phyloP scores from a whole-genome alignment of 2,888 invertebrate genomes.

The Cryptus viduatorius region DNA sequence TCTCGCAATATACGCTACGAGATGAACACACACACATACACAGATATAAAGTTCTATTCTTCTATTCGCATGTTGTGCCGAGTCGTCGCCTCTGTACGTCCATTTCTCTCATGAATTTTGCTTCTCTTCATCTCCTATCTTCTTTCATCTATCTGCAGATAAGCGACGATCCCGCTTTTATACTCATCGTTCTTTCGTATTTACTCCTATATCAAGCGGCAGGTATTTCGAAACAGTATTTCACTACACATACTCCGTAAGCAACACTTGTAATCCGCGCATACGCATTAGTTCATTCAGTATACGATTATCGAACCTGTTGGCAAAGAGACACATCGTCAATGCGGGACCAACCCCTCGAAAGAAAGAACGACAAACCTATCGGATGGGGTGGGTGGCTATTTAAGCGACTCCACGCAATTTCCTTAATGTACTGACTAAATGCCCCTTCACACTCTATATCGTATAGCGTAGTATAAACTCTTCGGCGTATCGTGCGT shows the following conservation, averaged over 20 bases:
- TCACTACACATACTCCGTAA: not conserved
- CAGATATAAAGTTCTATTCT: slow-evolving; percentile 6
- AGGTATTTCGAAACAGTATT: slow-evolving; percentile 57
- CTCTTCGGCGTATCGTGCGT: too few species aligned
- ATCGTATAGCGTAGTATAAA: not conserved
- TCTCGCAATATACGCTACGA: slow-evolving; percentile 70
- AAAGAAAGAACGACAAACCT: slow-evolving; percentile 28
- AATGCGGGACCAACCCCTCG: slow-evolving; percentile 21
- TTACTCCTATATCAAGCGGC: not conserved
- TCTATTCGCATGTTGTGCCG: not conserved
- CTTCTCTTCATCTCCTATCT: slow-evolving; percentile 40
- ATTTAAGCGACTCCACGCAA: slow-evolving; percentile 80
- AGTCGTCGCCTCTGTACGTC: not conserved
- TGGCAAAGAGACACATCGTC: slow-evolving; percentile 44
- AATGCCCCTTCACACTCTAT: slow-evolving; percentile 73
- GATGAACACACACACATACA: slow-evolving; percentile 28
- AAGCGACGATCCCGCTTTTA: slow-evolving; percentile 41
- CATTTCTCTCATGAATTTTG: slow-evolving; percentile 35
- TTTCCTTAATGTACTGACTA: slow-evolving; percentile 84
- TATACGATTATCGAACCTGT: slow-evolving; percentile 8
- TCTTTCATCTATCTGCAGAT: slow-evolving; percentile 52
- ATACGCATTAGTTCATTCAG: slow-evolving; percentile 31
- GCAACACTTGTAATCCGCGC: slow-evolving; percentile 19
- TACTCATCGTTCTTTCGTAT: slow-evolving; percentile 62
- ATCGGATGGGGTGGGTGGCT: slow-evolving; percentile 36